Evolutionary conservation across 2,797 vertebrate genomes (phyloP), one percentile per base, ranked within the genome.

Genomic region (Mastacembelus armatus): DNA sequence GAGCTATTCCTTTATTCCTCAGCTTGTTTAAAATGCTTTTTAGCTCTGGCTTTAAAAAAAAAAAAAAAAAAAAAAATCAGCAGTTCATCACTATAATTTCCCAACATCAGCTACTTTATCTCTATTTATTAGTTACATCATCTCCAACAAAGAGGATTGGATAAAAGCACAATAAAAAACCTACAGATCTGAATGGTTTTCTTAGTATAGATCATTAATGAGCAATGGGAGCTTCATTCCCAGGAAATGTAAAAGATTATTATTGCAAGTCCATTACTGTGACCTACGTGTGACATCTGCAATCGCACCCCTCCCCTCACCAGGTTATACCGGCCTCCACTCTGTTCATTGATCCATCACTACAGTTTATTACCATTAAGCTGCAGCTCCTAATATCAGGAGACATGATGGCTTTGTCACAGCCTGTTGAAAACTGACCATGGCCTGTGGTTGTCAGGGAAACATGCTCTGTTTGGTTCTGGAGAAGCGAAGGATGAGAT

Each of bases 381-480:
- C 57, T 36, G 29, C 62, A n/a, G n/a, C 14, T 47, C 48, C 30
- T 40, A 29, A 68, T 54, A 64, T 72, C 63, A 58, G 56, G 36
- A 76, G 52, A 60, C 71, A 61, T 14, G 21, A 44, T 71, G 21
- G 78, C 63, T 80, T 70, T 79, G 62, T 78, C 80, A 49, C 49
- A 68, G 60, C 61, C 50, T 44, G 50, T 61, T 59, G 18, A 74
- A 81, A 78, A 78, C 67, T 66, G 84, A 83, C 77, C 74, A 44
- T 0, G 40, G 57, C 29, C 72, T 15, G 45, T 36, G 11, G 88
- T 92, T 88, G 87, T 82, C 90, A 90, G 43, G 90, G 89, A 80
- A 81, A 92, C 86, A 40, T 67, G 61, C 64, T 77, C 70, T 81
- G 83, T 86, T 88, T 86, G 85, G 81, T 82, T 88, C 67, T 67